Evolutionary conservation across 2,888 invertebrate genomes (phyloP).

Genomic region (Cynaeus angustus): DNA sequence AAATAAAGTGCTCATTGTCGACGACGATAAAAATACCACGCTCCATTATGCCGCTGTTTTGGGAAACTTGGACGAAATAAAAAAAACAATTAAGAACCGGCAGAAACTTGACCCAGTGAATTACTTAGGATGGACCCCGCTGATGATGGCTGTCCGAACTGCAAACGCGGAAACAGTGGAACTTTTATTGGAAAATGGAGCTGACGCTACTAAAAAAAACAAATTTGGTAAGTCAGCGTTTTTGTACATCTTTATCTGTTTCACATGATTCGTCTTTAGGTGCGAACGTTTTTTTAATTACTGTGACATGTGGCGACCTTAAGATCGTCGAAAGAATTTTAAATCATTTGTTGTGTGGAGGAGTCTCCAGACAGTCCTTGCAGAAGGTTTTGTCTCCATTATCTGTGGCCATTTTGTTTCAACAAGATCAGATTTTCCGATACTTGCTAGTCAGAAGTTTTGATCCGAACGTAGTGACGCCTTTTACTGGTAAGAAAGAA

Average conservation of each 20-base stretch:
- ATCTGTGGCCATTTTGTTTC: slow-evolving; percentile 64
- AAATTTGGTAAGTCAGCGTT: slow-evolving; percentile 62
- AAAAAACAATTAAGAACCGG: slow-evolving; percentile 43
- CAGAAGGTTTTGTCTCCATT: slow-evolving; percentile 65
- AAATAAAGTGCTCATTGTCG: slow-evolving; percentile 56
- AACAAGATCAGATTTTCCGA: slow-evolving; percentile 60
- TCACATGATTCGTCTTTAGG: slow-evolving; percentile 56
- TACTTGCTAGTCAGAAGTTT: slow-evolving; percentile 64
- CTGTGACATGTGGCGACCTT: slow-evolving; percentile 64
- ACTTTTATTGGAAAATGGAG: slow-evolving; percentile 62
- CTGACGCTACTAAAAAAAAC: slow-evolving; percentile 66
- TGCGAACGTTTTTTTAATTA: slow-evolving; percentile 65
- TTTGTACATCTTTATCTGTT: background rate
- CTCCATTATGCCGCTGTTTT: slow-evolving; percentile 65
- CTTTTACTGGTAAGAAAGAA: slow-evolving; percentile 59
- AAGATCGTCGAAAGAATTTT: slow-evolving; percentile 63
- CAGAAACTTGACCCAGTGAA: slow-evolving; percentile 65
- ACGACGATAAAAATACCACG: slow-evolving; percentile 66
- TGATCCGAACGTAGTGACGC: slow-evolving; percentile 59
- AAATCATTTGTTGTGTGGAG: slow-evolving; percentile 65
- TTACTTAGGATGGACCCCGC: slow-evolving; percentile 69
- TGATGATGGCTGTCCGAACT: slow-evolving; percentile 69
- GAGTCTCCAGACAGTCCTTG: slow-evolving; percentile 65
- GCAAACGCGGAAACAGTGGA: slow-evolving; percentile 63
- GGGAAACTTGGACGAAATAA: slow-evolving; percentile 56